Evolutionary conservation across 2,888 invertebrate species (phyloP).

Genomic region (Glyphotaelius pellucidus): DNA sequence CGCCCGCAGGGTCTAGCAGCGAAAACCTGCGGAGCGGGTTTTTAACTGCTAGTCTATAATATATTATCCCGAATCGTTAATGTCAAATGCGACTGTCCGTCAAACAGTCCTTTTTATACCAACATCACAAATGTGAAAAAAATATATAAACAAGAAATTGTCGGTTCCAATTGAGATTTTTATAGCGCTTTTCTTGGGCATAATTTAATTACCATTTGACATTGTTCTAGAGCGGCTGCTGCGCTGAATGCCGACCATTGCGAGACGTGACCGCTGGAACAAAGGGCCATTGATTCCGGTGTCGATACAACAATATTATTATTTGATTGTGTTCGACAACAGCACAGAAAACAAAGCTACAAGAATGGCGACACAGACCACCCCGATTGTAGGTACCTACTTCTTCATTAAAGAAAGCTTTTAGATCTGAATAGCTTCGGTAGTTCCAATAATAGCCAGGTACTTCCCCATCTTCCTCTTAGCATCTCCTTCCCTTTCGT

Average conservation of each 20-base stretch:
- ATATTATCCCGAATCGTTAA: too few species aligned
- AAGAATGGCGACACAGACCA: conserved; percentile 24
- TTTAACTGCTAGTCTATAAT: too few species aligned
- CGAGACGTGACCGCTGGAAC: conserved; percentile 11
- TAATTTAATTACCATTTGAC: not conserved
- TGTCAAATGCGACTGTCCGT: too few species aligned
- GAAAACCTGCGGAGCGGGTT: too few species aligned
- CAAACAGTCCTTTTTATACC: too few species aligned
- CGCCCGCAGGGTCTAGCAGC: too few species aligned
- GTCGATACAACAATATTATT: conserved; percentile 31
- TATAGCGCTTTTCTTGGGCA: not conserved
- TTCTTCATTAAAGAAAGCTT: not conserved
- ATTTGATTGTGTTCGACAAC: conserved; percentile 46
- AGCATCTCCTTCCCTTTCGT: too few species aligned
- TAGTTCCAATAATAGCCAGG: too few species aligned
- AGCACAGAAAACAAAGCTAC: conserved; percentile 39
- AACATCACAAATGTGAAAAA: too few species aligned
- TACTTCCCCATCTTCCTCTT: too few species aligned
- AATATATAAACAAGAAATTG: not conserved
- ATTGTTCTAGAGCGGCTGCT: conserved; percentile 3
- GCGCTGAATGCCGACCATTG: not conserved
- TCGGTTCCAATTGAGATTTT: not conserved
- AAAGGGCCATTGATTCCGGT: conserved; percentile 21
- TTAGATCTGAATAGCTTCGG: too few species aligned
- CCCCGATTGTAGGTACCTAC: not conserved